Evolutionary conservation across 37 sponge, comb jelly and placozoan genomes (phyloP), one percentile per base, ranked within the genome.

Genomic region (Chondrilla cf. caribensis): DNA sequence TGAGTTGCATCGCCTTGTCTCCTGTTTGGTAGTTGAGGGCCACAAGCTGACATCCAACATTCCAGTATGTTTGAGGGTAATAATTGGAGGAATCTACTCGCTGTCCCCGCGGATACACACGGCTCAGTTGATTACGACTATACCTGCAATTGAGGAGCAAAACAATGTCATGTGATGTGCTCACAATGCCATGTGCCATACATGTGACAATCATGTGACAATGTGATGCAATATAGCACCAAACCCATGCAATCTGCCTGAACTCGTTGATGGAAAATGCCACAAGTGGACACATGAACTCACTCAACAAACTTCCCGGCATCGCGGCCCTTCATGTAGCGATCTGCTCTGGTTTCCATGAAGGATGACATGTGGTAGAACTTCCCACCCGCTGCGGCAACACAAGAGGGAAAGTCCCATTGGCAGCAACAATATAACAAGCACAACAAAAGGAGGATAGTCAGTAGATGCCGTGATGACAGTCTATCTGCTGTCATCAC

Each of bases 11-110:
- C 17, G 91, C 70, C 59, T 85, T 90, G 85, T 98, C 99, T 72
- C 87, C 94, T 42, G 99, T 97, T 85, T 99, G 99, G 85, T 89
- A 95, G 90, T 99, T 99, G 77, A 99, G 90, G 31, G 99, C 84
- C 54, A 95, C 94, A 58, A 95, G 76, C 43, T 99, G 99, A 21
- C 77, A 92, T 11, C 99, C 99, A 38, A 88, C 89, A 64, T 91
- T 95, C 99, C 99, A 99, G 84, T 94, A 87, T 24, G 91, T 87
- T 32, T 83, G 54, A 22, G 99, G 99, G 70, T 97, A 90, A 84
- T 89, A 96, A 88, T 99, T 99, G 75, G 91, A 88, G 36, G 97
- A 97, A 85, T 96, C 95, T 44, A 96, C 79, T 3, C 99, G 80
- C 80, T 81, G 85, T 28, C 95, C 95, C 51, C 95, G 94, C 31